phyloP scores from a whole-genome alignment of 2,113 vertebrate species.

The Anoplopoma fimbria region DNA sequence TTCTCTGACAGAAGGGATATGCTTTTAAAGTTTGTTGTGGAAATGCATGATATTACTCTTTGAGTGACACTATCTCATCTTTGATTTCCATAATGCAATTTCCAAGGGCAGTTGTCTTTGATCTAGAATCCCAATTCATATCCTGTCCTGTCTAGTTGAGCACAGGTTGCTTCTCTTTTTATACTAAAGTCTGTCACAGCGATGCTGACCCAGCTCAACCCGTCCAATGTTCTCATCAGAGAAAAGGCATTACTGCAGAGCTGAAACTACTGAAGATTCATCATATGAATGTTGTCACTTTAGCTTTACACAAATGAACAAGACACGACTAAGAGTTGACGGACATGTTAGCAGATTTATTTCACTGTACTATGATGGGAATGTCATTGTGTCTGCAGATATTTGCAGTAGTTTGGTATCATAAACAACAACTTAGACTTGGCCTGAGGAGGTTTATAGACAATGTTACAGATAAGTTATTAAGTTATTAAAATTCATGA shows the following conservation, averaged over 20 bases:
- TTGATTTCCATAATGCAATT: conserved; percentile 82
- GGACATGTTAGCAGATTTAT: neutral
- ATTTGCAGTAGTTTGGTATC: neutral
- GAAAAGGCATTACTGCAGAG: conserved; percentile 4
- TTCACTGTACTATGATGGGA: neutral
- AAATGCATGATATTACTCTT: conserved; percentile 74
- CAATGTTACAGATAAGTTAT: neutral
- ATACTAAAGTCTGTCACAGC: conserved; percentile 69
- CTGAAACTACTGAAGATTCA: conserved; percentile 39
- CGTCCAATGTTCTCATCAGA: conserved; percentile 29
- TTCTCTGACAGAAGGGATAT: conserved; percentile 47
- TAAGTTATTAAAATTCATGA: neutral
- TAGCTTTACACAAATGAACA: conserved; percentile 8
- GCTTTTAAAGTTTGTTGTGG: conserved; percentile 71
- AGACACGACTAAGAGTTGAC: neutral
- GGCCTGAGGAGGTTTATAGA: neutral
- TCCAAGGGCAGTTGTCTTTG: conserved; percentile 81
- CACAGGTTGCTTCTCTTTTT: conserved; percentile 68
- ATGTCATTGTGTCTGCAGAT: neutral
- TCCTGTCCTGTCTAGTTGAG: conserved; percentile 72
- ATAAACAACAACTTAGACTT: neutral
- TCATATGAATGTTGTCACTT: conserved; percentile 42
- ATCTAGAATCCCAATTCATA: conserved; percentile 78
- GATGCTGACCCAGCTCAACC: conserved; percentile 67
- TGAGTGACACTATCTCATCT: conserved; percentile 81